Conservation (phyloP, 2,888 invertebrate species). For the Shargacucullia verbasci region DNA sequence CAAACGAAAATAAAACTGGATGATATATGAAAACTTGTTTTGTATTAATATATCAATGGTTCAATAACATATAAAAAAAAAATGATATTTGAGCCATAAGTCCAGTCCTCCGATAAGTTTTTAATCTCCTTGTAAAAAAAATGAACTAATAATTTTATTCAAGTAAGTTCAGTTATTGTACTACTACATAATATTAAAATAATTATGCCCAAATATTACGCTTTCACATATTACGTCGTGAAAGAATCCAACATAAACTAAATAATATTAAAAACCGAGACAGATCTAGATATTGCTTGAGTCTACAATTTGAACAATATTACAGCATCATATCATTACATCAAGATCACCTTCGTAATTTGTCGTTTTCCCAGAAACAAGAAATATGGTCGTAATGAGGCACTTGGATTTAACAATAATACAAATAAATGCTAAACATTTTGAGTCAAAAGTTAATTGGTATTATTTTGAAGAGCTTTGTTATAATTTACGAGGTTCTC, state of each 20-base stretch:
- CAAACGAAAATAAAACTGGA: neutral
- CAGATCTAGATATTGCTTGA: slow-evolving; percentile 68
- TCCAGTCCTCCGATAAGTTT: too few species aligned
- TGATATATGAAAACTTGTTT: neutral
- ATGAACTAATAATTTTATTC: too few species aligned
- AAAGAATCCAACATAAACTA: neutral
- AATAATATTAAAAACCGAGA: neutral
- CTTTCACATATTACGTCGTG: neutral
- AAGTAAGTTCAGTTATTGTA: too few species aligned
- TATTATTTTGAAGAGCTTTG: slow-evolving; percentile 52
- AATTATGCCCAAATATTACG: too few species aligned
- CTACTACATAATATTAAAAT: too few species aligned
- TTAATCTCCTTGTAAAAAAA: too few species aligned
- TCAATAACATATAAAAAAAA: too few species aligned
- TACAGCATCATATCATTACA: slow-evolving; percentile 64
- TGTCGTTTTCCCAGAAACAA: slow-evolving; percentile 77
- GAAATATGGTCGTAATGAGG: slow-evolving; percentile 69
- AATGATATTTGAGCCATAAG: too few species aligned
- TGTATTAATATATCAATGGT: too few species aligned
- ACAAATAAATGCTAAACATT: slow-evolving; percentile 47
- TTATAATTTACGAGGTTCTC: slow-evolving; percentile 50
- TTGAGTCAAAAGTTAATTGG: slow-evolving; percentile 66
- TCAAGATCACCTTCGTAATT: slow-evolving; percentile 81
- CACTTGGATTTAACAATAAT: slow-evolving; percentile 49
- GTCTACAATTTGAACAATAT: slow-evolving; percentile 68